Evolutionary conservation across 2,113 vertebrate genomes (phyloP).

Genomic region (Sinocyclocheilus anshuiensis): DNA sequence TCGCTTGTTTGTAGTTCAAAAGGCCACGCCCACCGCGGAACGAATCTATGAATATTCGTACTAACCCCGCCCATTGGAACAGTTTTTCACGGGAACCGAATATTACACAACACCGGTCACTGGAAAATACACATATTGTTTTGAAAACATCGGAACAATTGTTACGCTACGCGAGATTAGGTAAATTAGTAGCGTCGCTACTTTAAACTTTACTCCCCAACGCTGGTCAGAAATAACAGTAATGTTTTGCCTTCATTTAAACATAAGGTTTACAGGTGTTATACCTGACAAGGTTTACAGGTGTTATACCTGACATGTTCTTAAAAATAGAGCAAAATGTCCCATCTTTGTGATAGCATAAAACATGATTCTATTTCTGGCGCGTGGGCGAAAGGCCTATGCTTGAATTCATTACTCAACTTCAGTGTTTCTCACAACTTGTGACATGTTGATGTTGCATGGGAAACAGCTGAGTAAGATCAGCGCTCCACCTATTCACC

Average conservation of each 20-base stretch:
- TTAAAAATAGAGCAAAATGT: not conserved
- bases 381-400: not conserved
- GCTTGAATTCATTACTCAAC: slow-evolving; percentile 2
- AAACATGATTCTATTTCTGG: not conserved
- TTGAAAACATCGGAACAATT: not conserved
- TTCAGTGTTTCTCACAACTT: slow-evolving; percentile 10
- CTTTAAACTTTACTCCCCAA: not conserved
- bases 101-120: no score
- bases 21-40: no score
- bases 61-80: no score
- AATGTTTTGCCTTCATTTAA: not conserved
- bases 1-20: no score
- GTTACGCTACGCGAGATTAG: not conserved
- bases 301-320: no score
- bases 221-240: not conserved
- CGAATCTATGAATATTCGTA: no score
- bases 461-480: not conserved
- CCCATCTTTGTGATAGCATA: not conserved
- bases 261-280: not conserved
- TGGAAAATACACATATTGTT: not conserved
- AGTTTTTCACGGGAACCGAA: no score
- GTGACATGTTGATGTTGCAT: slow-evolving; percentile 6
- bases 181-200: not conserved
- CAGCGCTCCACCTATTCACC: not conserved
- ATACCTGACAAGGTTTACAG: not conserved